These are phyloP conservation scores for Vireo altiloquus DNA, from an alignment of 2,113 vertebrate genomes.

Conservation along the genomic window DNA sequence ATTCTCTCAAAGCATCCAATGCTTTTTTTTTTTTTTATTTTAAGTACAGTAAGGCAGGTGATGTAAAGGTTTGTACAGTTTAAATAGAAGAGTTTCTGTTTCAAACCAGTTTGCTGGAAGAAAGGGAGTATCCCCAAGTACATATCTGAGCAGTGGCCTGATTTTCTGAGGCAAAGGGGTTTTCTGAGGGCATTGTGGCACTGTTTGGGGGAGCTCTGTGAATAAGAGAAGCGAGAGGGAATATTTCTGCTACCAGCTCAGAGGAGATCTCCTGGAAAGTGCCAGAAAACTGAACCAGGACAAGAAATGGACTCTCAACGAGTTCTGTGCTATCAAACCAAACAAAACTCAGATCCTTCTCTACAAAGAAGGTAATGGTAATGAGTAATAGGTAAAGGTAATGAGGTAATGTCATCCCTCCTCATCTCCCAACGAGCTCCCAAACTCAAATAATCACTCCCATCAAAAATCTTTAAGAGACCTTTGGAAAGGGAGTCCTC, in stretches of 20 bases:
- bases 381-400: too few species aligned
- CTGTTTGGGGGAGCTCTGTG: not conserved
- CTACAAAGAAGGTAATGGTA: not conserved
- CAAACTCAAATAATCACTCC: not conserved
- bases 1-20: not conserved
- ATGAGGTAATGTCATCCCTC: not conserved
- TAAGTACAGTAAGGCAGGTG: not conserved
- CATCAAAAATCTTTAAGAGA: not conserved
- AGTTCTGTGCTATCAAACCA: not conserved
- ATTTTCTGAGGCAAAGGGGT: not conserved
- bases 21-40: not conserved
- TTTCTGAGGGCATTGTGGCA: not conserved
- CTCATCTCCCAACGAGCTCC: not conserved
- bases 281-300: not conserved
- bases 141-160: not conserved
- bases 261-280: not conserved
- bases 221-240: not conserved
- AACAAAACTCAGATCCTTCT: not conserved
- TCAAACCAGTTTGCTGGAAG: not conserved
- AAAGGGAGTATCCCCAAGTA: not conserved
- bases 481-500: not conserved
- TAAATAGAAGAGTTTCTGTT: not conserved
- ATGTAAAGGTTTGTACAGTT: too few species aligned
- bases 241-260: not conserved
- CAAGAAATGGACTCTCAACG: not conserved